phyloP scores from a whole-genome alignment of 1,140 invertebrate species.

The Lepidurus couesii region DNA sequence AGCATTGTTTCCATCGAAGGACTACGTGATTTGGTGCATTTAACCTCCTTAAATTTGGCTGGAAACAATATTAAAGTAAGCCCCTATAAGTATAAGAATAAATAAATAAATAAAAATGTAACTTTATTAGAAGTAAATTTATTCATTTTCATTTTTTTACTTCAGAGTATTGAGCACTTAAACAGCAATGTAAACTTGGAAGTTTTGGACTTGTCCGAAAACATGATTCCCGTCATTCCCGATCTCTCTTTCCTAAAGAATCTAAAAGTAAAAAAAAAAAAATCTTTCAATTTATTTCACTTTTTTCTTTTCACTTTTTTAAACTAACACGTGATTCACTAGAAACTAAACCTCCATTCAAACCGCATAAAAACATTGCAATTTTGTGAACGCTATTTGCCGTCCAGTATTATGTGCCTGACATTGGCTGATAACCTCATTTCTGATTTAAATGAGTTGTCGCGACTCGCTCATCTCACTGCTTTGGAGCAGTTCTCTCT shows the following conservation, averaged over 20 bases:
- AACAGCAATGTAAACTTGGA: constrained; percentile 71
- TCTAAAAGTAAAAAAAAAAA: constrained; percentile 59
- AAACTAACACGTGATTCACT: constrained; percentile 43
- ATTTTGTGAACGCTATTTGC: constrained; percentile 74
- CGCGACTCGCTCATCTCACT: constrained; percentile 65
- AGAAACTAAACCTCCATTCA: constrained; percentile 78
- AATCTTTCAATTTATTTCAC: background rate
- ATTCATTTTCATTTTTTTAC: constrained; percentile 37
- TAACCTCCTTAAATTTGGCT: constrained; percentile 67
- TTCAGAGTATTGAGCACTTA: constrained; percentile 78
- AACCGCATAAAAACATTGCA: constrained; percentile 75
- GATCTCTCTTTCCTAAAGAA: constrained; percentile 74
- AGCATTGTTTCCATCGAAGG: constrained; percentile 82
- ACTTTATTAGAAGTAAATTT: background rate
- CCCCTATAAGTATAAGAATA: background rate
- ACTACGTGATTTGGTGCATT: constrained; percentile 70
- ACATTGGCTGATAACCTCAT: constrained; percentile 79
- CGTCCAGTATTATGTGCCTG: constrained; percentile 63
- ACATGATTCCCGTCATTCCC: constrained; percentile 73
- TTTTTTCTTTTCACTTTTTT: constrained; percentile 36
- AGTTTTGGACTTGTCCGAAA: constrained; percentile 79
- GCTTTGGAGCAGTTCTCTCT: constrained; percentile 74
- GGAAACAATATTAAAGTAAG: constrained; percentile 65
- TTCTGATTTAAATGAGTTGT: constrained; percentile 79
- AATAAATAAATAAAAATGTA: background rate